Conservation (phyloP, 2,113 vertebrate species). For the Colistium nudipinnis region DNA sequence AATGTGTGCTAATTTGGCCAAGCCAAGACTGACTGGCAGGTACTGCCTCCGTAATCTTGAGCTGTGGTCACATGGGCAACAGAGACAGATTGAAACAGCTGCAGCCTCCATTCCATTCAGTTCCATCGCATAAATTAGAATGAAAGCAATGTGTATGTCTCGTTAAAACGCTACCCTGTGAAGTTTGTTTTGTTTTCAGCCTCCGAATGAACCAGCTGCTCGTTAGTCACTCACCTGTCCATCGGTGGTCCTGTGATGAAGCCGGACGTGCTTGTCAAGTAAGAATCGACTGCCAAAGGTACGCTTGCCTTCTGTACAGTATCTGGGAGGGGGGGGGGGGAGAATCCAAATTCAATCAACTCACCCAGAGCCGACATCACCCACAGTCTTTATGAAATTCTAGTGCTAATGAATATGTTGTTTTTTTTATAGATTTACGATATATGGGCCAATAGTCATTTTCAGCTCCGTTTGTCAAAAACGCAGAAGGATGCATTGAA, state of each 20-base stretch:
- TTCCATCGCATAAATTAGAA: too few species aligned
- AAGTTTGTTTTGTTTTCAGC: too few species aligned
- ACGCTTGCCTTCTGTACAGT: constrained; percentile 92
- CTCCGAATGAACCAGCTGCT: background rate
- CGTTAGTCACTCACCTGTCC: constrained; percentile 65
- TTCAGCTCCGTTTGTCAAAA: too few species aligned
- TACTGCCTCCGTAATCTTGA: too few species aligned
- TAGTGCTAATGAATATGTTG: background rate
- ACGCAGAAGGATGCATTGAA: background rate
- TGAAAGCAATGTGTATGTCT: too few species aligned
- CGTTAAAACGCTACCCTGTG: too few species aligned
- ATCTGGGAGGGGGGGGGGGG: too few species aligned
- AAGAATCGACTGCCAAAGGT: constrained; percentile 94
- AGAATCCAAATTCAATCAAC: background rate
- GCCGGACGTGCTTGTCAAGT: constrained; percentile 92
- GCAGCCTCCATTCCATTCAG: too few species aligned
- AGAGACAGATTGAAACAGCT: too few species aligned
- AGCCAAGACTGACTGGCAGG: too few species aligned
- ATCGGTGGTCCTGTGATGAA: constrained; percentile 82
- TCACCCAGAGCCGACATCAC: background rate
- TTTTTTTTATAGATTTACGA: background rate
- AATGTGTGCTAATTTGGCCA: too few species aligned
- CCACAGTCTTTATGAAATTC: background rate
- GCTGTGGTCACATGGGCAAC: too few species aligned
- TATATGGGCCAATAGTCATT: background rate